phyloP scores from a whole-genome alignment of 2,888 invertebrate genomes.

The Morpho deidamia region DNA sequence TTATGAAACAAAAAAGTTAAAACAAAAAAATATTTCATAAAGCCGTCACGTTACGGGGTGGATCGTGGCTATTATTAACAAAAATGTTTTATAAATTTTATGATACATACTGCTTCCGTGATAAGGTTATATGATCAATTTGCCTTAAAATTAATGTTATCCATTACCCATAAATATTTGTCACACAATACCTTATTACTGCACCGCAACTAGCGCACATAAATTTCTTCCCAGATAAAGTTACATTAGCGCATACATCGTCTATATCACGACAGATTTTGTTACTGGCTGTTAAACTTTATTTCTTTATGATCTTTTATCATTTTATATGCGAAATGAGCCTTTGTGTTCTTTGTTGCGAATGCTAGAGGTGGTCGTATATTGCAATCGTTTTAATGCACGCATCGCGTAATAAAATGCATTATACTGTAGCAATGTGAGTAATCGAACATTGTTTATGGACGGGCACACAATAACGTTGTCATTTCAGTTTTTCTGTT shows the following conservation, averaged over 20 bases:
- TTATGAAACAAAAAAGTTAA: no score
- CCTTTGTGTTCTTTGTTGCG: slow-evolving; percentile 49
- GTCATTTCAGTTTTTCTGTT: slow-evolving; percentile 39
- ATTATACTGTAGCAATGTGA: slow-evolving; percentile 56
- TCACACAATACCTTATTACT: slow-evolving; percentile 18
- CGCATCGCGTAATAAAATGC: slow-evolving; percentile 41
- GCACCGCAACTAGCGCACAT: slow-evolving; percentile 29
- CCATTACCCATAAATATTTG: slow-evolving; percentile 8
- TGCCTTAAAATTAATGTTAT: slow-evolving; percentile 10
- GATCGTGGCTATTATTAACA: no score
- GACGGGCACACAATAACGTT: slow-evolving; percentile 40
- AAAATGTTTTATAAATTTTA: no score
- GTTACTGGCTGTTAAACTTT: slow-evolving; percentile 58
- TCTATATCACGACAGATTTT: slow-evolving; percentile 40
- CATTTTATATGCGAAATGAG: slow-evolving; percentile 42
- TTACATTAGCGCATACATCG: slow-evolving; percentile 32
- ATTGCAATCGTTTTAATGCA: slow-evolving; percentile 31
- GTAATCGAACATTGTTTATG: slow-evolving; percentile 59
- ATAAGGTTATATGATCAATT: slow-evolving; percentile 3
- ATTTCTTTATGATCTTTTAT: slow-evolving; percentile 58
- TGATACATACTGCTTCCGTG: neutral
- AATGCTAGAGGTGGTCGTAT: slow-evolving; percentile 36
- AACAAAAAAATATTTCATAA: neutral
- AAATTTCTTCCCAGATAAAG: slow-evolving; percentile 31
- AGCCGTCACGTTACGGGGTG: no score